Percentiles rank a stretch among this genome's conserved stretches.
phyloP scores from a whole-genome alignment of 2,888 invertebrate species.

The Nemoura dubitans region DNA sequence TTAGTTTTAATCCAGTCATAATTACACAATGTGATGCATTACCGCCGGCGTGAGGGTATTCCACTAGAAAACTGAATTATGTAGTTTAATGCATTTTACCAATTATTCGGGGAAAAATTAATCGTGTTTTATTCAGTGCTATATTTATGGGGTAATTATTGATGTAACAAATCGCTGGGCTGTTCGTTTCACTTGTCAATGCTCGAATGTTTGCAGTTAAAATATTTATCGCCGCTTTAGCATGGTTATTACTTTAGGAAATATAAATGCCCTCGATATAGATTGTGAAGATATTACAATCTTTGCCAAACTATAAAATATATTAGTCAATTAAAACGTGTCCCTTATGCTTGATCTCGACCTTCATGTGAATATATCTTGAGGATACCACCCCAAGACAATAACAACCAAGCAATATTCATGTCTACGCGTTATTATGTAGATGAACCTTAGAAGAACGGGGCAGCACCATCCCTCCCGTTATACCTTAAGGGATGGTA shows the following conservation, averaged over 20 bases:
- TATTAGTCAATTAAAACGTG: not conserved
- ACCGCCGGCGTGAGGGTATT: not conserved
- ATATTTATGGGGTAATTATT: not conserved
- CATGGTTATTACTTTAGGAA: not conserved
- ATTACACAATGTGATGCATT: not conserved
- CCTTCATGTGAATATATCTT: not conserved
- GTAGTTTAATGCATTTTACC: not conserved
- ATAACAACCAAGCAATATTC: slow-evolving; percentile 7
- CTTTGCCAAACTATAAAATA: not conserved
- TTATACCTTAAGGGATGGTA: not conserved
- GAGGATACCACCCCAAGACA: not conserved
- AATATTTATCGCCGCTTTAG: too few species aligned
- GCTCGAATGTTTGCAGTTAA: not conserved
- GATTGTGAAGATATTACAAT: not conserved
- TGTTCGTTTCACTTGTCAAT: not conserved
- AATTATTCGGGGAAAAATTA: not conserved
- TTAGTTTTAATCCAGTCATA: not conserved
- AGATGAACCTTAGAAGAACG: not conserved
- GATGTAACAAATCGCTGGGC: not conserved
- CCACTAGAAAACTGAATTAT: not conserved
- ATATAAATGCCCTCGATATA: not conserved
- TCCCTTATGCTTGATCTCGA: not conserved
- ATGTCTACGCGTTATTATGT: not conserved
- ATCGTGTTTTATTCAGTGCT: not conserved
- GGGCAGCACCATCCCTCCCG: not conserved